Evolutionary conservation across 2,888 invertebrate species (phyloP).

Genomic region (Napeogenes sylphis): DNA sequence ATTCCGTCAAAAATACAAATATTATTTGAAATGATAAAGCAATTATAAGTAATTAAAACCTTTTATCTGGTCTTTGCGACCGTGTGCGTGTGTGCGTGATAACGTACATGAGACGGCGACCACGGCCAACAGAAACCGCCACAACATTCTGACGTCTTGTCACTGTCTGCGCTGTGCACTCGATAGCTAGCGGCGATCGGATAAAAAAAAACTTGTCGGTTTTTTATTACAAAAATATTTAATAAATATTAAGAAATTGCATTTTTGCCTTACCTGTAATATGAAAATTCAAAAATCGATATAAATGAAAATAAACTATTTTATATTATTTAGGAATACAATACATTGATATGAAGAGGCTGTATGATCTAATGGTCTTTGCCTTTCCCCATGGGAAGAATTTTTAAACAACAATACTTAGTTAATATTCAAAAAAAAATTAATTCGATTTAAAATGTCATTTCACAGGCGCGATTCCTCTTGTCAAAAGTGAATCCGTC

Average conservation of each 20-base stretch:
- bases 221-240: constrained; percentile 7
- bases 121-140: constrained; percentile 54
- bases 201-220: constrained; percentile 4
- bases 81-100: constrained; percentile 47
- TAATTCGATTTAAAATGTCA: constrained; percentile 17
- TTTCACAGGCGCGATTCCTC: constrained; percentile 92
- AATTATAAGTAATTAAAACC: constrained; percentile 46
- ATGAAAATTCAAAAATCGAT: no score
- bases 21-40: constrained; percentile 1
- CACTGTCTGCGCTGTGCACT: constrained; percentile 33
- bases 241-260: no score
- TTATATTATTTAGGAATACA: no score
- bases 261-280: no score
- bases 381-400: no score
- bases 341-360: no score
- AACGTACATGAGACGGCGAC: constrained; percentile 70
- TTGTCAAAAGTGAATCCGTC: constrained; percentile 99
- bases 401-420: no score
- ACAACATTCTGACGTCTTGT: constrained; percentile 59
- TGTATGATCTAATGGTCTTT: no score
- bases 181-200: constrained; percentile 23
- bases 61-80: constrained; percentile 63
- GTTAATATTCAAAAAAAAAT: not conserved
- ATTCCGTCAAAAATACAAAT: constrained; percentile 10
- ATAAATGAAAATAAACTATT: no score